Evolutionary conservation across 2,797 vertebrate species (phyloP).

Genomic region (Sebastes vulpes): DNA sequence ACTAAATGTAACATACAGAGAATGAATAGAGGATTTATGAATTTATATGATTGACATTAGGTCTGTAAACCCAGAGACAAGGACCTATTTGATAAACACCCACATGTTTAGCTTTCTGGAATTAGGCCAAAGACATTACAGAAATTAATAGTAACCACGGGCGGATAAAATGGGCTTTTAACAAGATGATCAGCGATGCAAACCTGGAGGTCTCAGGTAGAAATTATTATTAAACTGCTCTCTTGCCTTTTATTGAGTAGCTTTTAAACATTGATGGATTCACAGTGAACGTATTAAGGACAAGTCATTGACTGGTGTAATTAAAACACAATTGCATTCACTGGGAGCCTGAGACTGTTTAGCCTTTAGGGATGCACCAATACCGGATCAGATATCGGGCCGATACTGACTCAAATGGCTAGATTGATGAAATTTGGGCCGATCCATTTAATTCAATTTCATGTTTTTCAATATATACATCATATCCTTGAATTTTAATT

Average conservation of each 20-base stretch:
- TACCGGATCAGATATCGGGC: too few relatives aligned
- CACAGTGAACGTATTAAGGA: background rate
- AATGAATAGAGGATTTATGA: background rate
- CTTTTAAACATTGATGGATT: slow-evolving; percentile 27
- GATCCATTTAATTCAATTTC: too few relatives aligned
- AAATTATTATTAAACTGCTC: slow-evolving; percentile 22
- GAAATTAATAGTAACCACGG: slow-evolving; percentile 13
- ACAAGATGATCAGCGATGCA: slow-evolving; percentile 9
- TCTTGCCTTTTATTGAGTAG: slow-evolving; percentile 2
- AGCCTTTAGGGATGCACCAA: background rate
- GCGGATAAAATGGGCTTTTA: slow-evolving; percentile 23
- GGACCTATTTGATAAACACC: slow-evolving; percentile 5
- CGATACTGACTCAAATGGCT: too few relatives aligned
- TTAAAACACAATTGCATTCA: slow-evolving; percentile 11
- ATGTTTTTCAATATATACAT: too few relatives aligned
- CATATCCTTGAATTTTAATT: too few relatives aligned
- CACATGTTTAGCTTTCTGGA: slow-evolving; percentile 12
- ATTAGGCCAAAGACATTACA: slow-evolving; percentile 6
- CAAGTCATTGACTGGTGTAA: slow-evolving; percentile 8
- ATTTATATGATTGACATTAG: background rate
- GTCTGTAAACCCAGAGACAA: background rate
- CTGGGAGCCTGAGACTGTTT: background rate
- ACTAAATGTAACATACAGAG: background rate
- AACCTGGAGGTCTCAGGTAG: slow-evolving; percentile 21
- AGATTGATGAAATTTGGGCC: too few relatives aligned